These are phyloP conservation scores for Rhopalosiphum maidis DNA, from an alignment of 1,140 invertebrate species.

Conservation along the genomic window DNA sequence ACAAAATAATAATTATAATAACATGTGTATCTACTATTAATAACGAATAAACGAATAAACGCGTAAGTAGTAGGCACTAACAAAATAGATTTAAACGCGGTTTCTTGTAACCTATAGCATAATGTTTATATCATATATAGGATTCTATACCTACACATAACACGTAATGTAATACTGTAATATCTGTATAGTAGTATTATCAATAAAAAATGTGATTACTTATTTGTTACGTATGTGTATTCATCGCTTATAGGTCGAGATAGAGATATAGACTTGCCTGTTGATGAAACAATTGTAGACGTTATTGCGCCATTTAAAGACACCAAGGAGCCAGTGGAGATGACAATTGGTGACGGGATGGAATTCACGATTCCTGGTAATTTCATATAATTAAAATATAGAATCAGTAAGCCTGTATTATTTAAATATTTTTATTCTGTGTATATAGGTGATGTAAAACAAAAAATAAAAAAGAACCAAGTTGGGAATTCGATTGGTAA, in stretches of 20 bases:
- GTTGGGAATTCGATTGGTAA: constrained; percentile 47
- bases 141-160: too few species aligned
- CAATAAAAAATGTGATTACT: background rate
- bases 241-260: background rate
- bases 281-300: constrained; percentile 80
- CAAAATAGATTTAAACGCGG: background rate
- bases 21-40: background rate
- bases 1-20: background rate
- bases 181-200: background rate
- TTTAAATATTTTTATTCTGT: background rate
- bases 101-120: background rate
- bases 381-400: constrained; percentile 2
- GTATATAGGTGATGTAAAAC: constrained; percentile 25
- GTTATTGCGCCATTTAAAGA: constrained; percentile 79
- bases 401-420: background rate
- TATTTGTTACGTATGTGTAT: background rate
- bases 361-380: constrained; percentile 89
- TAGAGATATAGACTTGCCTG: constrained; percentile 45
- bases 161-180: background rate
- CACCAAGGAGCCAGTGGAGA: constrained; percentile 86
- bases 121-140: background rate
- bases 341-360: constrained; percentile 88
- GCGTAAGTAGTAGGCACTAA: background rate
- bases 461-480: constrained; percentile 28
- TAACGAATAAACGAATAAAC: background rate